Evolutionary conservation across 1,140 invertebrate genomes (phyloP), one percentile per base, ranked within the genome.

Genomic region (Drosophila murphyi): DNA sequence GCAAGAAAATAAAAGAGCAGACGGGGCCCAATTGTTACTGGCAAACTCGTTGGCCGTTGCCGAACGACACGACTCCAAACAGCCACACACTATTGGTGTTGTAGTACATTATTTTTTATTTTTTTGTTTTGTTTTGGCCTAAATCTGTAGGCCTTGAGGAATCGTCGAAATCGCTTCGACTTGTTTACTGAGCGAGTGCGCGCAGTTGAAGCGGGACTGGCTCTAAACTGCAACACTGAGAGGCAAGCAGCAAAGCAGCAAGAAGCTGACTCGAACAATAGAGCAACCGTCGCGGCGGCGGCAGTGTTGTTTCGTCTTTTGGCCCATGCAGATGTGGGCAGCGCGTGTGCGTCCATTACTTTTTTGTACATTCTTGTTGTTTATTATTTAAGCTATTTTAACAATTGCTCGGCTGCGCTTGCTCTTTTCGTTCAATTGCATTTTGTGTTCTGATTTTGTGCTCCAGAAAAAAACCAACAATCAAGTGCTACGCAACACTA

Each of bases 91-190:
- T 75, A 73, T 73, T 77, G 74, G 61, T 61, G 75, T 82, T 83
- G 82, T 86, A 88, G 82, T 86, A 88, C 72, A 80, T 83, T 87
- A 83, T 43, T n/a, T 20, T 20, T 88, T 72, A 12, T 52, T 52
- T 52, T 52, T 32, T 50, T 41, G 20, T 43, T 43, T 43, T 43
- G 39, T 88, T 83, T 83, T 87, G 83, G 83, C 83, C 83, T 88
- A 88, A 88, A 88, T 88, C 87, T 72, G 76, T 89, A 88, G 83
- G 83, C 83, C 83, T 88, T 88, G 83, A 88, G 83, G 83, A 88
- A 88, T 83, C 85, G 85, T 89, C 80, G 83, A 86, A 88, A 88
- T 88, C 83, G 85, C 85, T 88, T 80, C 59, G 80, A 88, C 85
- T 88, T 88, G 83, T 88, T 88, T 89, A 78, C 82, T 73, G 75